These are phyloP conservation scores for Paragorgia papillata DNA, from an alignment of 92 coral and sea anemone genomes.

Conservation along the genomic window DNA sequence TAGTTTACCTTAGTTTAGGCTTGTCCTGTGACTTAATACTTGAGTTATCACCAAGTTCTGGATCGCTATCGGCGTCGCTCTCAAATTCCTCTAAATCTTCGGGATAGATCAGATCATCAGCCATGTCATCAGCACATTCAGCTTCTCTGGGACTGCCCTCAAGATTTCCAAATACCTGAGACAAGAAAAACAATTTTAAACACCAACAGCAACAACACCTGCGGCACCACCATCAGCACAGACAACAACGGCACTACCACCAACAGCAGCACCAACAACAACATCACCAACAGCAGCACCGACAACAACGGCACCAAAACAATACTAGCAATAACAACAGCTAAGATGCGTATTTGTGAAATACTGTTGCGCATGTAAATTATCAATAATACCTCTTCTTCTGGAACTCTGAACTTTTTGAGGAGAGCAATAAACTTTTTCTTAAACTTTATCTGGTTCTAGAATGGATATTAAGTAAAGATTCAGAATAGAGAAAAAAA, in stretches of 20 bases:
- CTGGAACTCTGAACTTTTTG: slow-evolving; percentile 93
- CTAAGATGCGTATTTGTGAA: no score
- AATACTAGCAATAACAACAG: no score
- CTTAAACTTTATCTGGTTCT: slow-evolving; percentile 97
- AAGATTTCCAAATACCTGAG: slow-evolving; percentile 71
- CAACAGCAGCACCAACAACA: no score
- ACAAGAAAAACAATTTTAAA: background rate
- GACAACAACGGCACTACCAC: no score
- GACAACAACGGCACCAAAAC: no score
- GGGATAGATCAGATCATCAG: slow-evolving; percentile 81
- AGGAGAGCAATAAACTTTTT: slow-evolving; percentile 91
- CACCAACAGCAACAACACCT: no score
- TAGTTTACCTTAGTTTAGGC: slow-evolving; percentile 80
- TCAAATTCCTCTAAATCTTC: slow-evolving; percentile 84
- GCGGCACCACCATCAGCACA: no score
- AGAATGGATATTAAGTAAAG: background rate
- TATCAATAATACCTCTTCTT: slow-evolving; percentile 70
- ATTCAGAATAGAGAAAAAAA: no score
- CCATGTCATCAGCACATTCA: slow-evolving; percentile 60
- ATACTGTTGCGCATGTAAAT: no score
- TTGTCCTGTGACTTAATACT: slow-evolving; percentile 94
- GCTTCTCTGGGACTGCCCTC: slow-evolving; percentile 94
- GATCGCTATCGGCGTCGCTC: slow-evolving; percentile 79
- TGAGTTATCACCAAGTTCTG: slow-evolving; percentile 78
- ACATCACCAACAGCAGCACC: no score